These are phyloP conservation scores for Holotrichia oblita DNA, from an alignment of 1,140 invertebrate genomes.

Conservation along the genomic window DNA sequence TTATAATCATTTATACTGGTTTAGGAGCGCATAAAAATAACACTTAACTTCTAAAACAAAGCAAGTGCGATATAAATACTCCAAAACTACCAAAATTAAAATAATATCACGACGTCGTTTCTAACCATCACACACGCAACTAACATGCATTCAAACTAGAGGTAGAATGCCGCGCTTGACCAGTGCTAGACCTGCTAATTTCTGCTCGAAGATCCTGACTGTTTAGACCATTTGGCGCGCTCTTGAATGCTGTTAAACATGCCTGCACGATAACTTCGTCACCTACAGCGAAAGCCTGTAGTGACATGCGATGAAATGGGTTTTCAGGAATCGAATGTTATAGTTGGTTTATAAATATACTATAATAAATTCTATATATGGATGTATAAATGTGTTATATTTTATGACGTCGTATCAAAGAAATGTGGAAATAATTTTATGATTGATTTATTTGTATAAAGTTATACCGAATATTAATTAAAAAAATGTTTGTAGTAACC, in stretches of 20 bases:
- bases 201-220: slow-evolving; percentile 1
- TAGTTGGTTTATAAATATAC: slow-evolving; percentile 49
- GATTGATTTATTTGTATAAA: neutral
- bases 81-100: slow-evolving; percentile 44
- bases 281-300: slow-evolving; percentile 58
- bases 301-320: slow-evolving; percentile 59
- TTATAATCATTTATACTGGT: no score
- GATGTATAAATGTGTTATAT: slow-evolving; percentile 45
- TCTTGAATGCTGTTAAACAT: slow-evolving; percentile 12
- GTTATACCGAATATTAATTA: neutral
- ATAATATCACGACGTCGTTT: slow-evolving; percentile 56
- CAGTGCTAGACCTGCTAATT: slow-evolving; percentile 43
- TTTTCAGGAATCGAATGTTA: slow-evolving; percentile 54
- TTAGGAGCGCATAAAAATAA: no score
- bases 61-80: neutral
- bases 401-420: neutral
- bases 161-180: slow-evolving; percentile 51
- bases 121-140: slow-evolving; percentile 52
- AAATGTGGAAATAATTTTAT: neutral
- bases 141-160: slow-evolving; percentile 53
- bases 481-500: neutral
- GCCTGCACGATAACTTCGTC: slow-evolving; percentile 50
- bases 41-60: neutral
- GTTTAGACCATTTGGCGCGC: slow-evolving; percentile 18
- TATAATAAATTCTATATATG: slow-evolving; percentile 49